phyloP scores from a whole-genome alignment of 2,113 vertebrate species.

The Colistium nudipinnis region DNA sequence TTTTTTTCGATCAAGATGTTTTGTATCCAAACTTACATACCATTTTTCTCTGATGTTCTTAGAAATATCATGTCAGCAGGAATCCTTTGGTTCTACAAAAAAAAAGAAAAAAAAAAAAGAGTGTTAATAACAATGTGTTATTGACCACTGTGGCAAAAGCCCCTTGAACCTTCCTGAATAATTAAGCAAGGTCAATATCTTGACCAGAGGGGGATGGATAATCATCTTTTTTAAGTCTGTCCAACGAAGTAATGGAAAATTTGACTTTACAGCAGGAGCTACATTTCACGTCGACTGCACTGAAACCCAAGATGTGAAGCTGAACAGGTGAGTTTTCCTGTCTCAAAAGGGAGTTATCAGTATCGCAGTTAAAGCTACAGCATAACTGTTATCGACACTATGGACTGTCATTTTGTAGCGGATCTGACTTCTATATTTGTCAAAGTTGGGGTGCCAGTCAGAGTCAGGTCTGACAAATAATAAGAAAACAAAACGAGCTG shows the following conservation, averaged over 20 bases:
- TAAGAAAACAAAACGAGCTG: no score
- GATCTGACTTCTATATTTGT: no score
- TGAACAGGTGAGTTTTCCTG: constrained; percentile 10
- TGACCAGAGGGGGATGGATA: constrained; percentile 56
- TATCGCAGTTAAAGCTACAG: neutral
- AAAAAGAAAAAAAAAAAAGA: neutral
- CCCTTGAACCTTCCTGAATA: constrained; percentile 66
- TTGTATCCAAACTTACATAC: no score
- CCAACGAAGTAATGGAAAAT: constrained; percentile 18
- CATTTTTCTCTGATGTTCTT: constrained; percentile 81
- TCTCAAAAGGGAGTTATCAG: neutral
- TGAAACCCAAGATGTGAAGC: constrained; percentile 13
- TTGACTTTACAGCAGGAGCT: constrained; percentile 13
- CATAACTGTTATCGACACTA: neutral
- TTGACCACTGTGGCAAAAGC: constrained; percentile 43
- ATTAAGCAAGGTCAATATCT: constrained; percentile 74
- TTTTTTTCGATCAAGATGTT: no score
- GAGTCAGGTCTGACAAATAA: no score
- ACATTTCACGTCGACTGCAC: constrained; percentile 27
- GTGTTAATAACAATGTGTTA: constrained; percentile 4
- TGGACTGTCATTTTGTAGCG: neutral
- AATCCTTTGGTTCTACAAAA: constrained; percentile 82
- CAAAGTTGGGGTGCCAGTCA: no score
- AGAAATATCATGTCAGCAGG: constrained; percentile 85
- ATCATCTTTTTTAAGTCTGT: constrained; percentile 29